Evolutionary conservation across 2,113 vertebrate species (phyloP).

Genomic region (Anser brachyrhynchus): DNA sequence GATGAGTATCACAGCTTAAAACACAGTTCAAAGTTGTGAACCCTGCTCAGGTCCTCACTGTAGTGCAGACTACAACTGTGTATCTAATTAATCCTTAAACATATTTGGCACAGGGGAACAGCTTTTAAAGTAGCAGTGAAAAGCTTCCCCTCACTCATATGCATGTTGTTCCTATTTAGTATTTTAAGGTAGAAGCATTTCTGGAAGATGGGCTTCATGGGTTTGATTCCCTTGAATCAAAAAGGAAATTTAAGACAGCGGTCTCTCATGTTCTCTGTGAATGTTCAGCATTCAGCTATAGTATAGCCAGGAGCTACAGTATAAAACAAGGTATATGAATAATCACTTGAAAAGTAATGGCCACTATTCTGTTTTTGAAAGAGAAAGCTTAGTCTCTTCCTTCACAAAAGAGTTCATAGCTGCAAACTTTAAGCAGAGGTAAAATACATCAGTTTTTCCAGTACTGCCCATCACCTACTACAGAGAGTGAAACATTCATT

Average conservation of each 20-base stretch:
- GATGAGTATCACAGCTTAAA: neutral
- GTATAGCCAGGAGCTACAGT: neutral
- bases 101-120: neutral
- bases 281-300: neutral
- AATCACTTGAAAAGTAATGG: neutral
- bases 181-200: neutral
- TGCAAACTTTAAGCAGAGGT: neutral
- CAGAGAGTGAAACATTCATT: neutral
- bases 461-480: neutral
- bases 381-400: neutral
- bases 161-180: neutral
- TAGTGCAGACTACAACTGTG: neutral
- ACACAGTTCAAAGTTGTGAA: neutral
- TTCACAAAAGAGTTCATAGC: neutral
- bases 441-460: neutral
- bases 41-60: neutral
- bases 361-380: neutral
- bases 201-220: neutral
- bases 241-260: neutral
- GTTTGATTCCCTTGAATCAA: neutral
- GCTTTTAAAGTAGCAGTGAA: neutral
- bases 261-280: neutral
- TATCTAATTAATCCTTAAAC: slow-evolving; percentile 20
- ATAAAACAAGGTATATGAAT: slow-evolving; percentile 5
- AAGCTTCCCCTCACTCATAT: neutral